Evolutionary conservation across 1,140 invertebrate genomes (phyloP).

Genomic region (Pseudachorutes palmiensis): DNA sequence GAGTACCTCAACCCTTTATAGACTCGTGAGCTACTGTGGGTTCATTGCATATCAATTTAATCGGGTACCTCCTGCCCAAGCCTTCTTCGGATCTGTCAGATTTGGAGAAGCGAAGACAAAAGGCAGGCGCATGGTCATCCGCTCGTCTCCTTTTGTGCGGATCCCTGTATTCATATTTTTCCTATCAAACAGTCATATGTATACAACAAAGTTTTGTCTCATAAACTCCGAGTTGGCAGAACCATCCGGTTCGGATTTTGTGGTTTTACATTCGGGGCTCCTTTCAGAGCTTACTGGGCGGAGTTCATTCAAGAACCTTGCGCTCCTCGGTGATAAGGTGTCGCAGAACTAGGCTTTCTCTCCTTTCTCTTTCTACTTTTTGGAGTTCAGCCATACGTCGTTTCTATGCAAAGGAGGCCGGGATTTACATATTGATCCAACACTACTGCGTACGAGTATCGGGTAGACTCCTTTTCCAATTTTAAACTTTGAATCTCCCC

Average conservation of each 20-base stretch:
- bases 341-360: not conserved
- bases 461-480: constrained; percentile 8
- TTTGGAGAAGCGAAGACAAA: not conserved
- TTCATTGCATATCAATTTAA: constrained; percentile 35
- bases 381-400: not conserved
- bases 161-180: constrained; percentile 3
- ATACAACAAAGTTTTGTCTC: too few relatives aligned
- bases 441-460: not conserved
- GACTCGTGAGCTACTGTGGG: not conserved
- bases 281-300: constrained; percentile 12
- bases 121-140: constrained; percentile 1
- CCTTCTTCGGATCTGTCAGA: not conserved
- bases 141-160: not conserved
- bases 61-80: constrained; percentile 16
- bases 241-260: too few relatives aligned
- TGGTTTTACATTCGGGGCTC: constrained; percentile 6
- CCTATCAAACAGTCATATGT: too few relatives aligned
- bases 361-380: not conserved
- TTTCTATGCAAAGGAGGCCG: constrained; percentile 30
- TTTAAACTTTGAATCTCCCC: constrained; percentile 10
- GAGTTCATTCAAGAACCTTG: constrained; percentile 25
- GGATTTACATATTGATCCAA: constrained; percentile 35
- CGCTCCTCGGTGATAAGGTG: constrained; percentile 22
- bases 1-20: not conserved
- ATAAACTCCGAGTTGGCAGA: too few relatives aligned